Percentiles rank a stretch among this genome's conserved stretches.
Conservation (phyloP, 2,113 vertebrate genomes). For the Periophthalmodon schlosseri region DNA sequence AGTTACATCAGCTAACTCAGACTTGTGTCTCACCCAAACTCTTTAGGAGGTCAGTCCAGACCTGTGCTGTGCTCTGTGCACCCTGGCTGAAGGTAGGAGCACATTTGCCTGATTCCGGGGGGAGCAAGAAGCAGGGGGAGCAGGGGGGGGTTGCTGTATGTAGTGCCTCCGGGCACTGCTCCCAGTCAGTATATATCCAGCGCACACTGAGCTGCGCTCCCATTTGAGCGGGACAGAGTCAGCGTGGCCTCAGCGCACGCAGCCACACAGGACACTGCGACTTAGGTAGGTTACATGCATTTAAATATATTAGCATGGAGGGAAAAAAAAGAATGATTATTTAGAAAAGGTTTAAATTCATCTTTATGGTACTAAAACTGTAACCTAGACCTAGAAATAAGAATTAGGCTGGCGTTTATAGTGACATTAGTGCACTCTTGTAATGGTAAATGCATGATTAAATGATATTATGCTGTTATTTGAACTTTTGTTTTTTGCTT, state of each 20-base stretch:
- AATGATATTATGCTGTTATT: background rate
- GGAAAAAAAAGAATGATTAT: background rate
- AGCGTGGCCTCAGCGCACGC: conserved; percentile 58
- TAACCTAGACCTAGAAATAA: background rate
- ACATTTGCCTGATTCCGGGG: conserved; percentile 55
- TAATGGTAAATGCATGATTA: background rate
- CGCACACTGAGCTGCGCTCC: conserved; percentile 60
- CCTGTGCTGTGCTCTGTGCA: conserved; percentile 49
- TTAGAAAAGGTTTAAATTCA: background rate
- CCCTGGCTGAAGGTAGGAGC: conserved; percentile 61
- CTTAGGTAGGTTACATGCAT: conserved; percentile 36
- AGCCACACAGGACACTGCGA: conserved; percentile 23
- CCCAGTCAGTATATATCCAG: conserved; percentile 78
- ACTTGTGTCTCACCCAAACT: background rate
- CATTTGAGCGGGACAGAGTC: conserved; percentile 67
- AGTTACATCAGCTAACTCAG: background rate
- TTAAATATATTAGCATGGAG: background rate
- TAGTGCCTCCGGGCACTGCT: conserved; percentile 73
- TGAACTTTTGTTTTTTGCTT: background rate
- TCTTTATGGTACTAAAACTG: background rate
- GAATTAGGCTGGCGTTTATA: background rate
- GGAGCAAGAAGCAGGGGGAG: conserved; percentile 7
- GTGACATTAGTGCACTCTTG: background rate
- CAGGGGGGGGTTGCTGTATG: conserved; percentile 59
- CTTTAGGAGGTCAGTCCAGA: conserved; percentile 15